These are phyloP conservation scores for Bathybates hornii DNA, from an alignment of 2,113 vertebrate species.

Conservation along the genomic window DNA sequence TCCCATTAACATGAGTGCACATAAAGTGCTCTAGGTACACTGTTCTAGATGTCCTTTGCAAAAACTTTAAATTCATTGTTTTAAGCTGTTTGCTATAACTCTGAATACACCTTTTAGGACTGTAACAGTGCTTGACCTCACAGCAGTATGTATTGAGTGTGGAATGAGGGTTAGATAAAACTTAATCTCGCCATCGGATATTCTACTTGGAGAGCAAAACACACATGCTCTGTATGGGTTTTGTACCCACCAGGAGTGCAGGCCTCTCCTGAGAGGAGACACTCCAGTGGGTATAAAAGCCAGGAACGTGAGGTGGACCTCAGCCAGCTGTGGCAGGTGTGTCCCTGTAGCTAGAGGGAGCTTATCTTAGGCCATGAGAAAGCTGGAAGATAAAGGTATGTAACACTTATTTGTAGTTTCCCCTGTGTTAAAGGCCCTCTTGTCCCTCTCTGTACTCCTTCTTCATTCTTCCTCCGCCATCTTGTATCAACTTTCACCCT, in stretches of 20 bases:
- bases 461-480: not conserved
- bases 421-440: conserved; percentile 27
- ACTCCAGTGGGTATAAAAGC: conserved; percentile 20
- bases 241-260: not conserved
- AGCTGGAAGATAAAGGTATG: conserved; percentile 57
- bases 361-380: conserved; percentile 19
- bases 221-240: not conserved
- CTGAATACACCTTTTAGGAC: not conserved
- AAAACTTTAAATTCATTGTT: not conserved
- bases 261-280: not conserved
- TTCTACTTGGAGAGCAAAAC: not conserved
- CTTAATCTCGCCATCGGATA: not conserved
- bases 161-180: not conserved
- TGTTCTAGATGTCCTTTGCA: not conserved
- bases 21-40: not conserved
- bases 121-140: not conserved
- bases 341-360: conserved; percentile 32
- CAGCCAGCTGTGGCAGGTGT: conserved; percentile 26
- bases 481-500: not conserved
- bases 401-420: conserved; percentile 10
- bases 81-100: not conserved
- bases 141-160: not conserved
- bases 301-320: conserved; percentile 26
- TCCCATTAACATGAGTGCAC: not conserved
- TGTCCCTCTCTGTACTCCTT: conserved; percentile 9